Conservation (phyloP, 2,888 invertebrate species). For the Aphodius granarius region DNA sequence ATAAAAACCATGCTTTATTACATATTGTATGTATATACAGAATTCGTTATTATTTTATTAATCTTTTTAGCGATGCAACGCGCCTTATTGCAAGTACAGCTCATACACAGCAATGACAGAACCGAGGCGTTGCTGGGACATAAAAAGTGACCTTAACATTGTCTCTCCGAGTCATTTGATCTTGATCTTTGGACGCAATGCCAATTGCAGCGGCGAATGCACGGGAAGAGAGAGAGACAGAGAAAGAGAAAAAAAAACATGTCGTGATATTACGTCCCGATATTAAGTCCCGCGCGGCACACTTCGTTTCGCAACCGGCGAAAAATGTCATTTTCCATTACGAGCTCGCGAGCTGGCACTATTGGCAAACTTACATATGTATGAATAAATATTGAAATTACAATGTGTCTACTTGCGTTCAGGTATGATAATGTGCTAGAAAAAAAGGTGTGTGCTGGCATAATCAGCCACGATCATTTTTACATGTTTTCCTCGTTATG, state of each 20-base stretch:
- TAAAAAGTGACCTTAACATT: conserved; percentile 32
- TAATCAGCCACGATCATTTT: not conserved
- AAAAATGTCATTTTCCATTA: conserved; percentile 15
- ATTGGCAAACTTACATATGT: not conserved
- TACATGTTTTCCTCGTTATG: not conserved
- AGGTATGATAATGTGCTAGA: not conserved
- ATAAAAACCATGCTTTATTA: too few relatives aligned
- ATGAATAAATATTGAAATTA: not conserved
- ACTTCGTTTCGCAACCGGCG: not conserved
- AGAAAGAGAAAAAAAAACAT: not conserved
- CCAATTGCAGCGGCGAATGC: conserved; percentile 2
- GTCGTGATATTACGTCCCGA: not conserved
- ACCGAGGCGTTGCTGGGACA: conserved; percentile 23
- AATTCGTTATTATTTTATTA: not conserved
- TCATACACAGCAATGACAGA: not conserved
- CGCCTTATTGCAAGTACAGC: not conserved
- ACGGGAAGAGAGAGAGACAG: not conserved
- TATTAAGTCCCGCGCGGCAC: not conserved
- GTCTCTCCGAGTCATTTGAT: conserved; percentile 25
- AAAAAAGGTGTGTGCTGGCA: not conserved
- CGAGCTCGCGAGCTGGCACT: not conserved
- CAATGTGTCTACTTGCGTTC: not conserved
- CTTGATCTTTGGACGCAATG: conserved; percentile 28
- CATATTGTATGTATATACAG: not conserved
- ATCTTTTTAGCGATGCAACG: not conserved